Base-by-base conservation (phyloP, 2,113 vertebrate genomes). In the Ciconia maguari region DNA sequence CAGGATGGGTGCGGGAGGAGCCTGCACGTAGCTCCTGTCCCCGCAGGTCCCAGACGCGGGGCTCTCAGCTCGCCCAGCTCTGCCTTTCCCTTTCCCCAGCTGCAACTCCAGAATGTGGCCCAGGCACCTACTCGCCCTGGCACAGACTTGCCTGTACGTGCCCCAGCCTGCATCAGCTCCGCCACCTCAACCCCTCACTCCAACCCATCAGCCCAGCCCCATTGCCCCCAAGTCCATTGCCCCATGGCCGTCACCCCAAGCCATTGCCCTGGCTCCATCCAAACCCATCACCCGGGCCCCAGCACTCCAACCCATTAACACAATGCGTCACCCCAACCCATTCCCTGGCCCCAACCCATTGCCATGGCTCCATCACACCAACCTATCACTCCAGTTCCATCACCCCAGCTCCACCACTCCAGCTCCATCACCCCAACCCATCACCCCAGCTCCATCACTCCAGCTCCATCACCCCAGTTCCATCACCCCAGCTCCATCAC, bases 31-130 rank as follows among this genome's bases (percentile, higher is more conserved):
- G 4, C 1, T 64, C 27, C 22, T 48, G 14, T 6, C 11, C 1
- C 25, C 0, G 0, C 12, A 7, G 64, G 41, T 7, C 20, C 38
- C 11, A 34, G 44, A 2, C 0, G 1, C 18, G 87, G 42, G 48
- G 20, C 2, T 38, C 9, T 11, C 34, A 6, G 32, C 38, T 65
- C 6, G 5, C 20, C n/a, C 41, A 0, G 0, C 24, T 77, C 51
- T 34, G 22, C 34, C 70, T 41, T 70, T 54, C 22, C 5, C 8
- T 66, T 49, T 14, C 16, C 2, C 6, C 74, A 4, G 19, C n/a
- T 22, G 48, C 38, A 15, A 0, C 7, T 57, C 55, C 32, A 34
- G 15, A 32, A 1, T 0, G 7, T 0, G 10, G 42, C 34, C 16
- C 60, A 25, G 65, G n/a, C 16, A 3, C 0, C 1, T 10, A n/a